Evolutionary conservation across 2,888 invertebrate genomes (phyloP).

Genomic region (Drosophila formosana): DNA sequence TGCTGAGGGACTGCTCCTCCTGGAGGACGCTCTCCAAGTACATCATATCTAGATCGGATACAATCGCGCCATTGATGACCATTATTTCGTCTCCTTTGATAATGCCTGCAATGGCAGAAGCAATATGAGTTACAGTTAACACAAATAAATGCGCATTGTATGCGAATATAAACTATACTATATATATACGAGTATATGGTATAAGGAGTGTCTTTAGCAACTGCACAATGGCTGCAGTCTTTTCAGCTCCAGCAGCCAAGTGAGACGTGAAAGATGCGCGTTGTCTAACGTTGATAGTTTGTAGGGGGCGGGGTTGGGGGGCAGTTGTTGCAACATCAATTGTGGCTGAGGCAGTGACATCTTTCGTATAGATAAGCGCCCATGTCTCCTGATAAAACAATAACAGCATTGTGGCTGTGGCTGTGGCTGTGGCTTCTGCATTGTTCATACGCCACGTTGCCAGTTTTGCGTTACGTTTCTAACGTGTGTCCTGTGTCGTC

Average conservation of each 20-base stretch:
- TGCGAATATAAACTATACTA: constrained; percentile 15
- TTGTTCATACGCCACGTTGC: constrained; percentile 75
- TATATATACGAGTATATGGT: not conserved
- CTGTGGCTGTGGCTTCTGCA: constrained; percentile 53
- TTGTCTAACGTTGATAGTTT: constrained; percentile 30
- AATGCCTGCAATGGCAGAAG: constrained; percentile 89
- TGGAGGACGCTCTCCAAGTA: constrained; percentile 98
- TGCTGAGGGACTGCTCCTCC: constrained; percentile 96
- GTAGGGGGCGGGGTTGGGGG: not conserved
- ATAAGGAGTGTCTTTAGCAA: constrained; percentile 1
- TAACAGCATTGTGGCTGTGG: constrained; percentile 69
- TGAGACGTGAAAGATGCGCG: constrained; percentile 45
- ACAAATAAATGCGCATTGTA: constrained; percentile 6
- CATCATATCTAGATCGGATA: constrained; percentile 99
- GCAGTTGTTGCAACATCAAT: constrained; percentile 23
- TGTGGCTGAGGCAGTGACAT: constrained; percentile 54
- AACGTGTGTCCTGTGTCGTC: constrained; percentile 17
- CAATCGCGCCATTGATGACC: constrained; percentile 99
- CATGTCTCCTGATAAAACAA: constrained; percentile 66
- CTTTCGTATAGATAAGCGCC: constrained; percentile 68
- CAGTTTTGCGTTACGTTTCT: constrained; percentile 55
- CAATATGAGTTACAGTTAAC: constrained; percentile 16
- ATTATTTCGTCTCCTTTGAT: constrained; percentile 99
- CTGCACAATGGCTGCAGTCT: constrained; percentile 32
- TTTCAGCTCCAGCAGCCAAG: constrained; percentile 28